phyloP scores from a whole-genome alignment of 1,140 invertebrate genomes.

The Globodera ellingtonae region DNA sequence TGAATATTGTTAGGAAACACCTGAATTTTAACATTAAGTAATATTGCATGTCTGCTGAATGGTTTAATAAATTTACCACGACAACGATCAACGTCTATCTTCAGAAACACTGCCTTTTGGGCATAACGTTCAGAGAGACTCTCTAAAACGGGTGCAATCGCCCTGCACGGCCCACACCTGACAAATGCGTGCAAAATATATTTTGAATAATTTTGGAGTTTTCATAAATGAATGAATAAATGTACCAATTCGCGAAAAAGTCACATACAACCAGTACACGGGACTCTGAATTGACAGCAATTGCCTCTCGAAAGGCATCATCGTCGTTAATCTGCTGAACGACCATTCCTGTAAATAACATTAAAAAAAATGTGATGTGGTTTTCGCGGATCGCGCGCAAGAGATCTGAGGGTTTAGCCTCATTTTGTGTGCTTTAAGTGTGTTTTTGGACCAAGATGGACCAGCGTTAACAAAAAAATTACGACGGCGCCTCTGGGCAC shows the following conservation, averaged over 20 bases:
- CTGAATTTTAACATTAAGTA: conserved; percentile 38
- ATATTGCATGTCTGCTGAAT: conserved; percentile 3
- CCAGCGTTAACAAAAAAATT: too few relatives aligned
- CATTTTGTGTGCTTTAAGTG: too few relatives aligned
- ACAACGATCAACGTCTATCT: conserved; percentile 54
- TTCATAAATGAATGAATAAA: neutral
- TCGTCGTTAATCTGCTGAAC: conserved; percentile 7
- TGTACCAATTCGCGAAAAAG: conserved; percentile 52
- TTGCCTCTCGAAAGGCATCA: neutral
- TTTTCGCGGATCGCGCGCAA: too few relatives aligned
- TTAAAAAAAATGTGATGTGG: too few relatives aligned
- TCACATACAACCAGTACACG: conserved; percentile 45
- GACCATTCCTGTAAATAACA: neutral
- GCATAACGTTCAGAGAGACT: conserved; percentile 42
- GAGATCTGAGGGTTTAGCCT: too few relatives aligned
- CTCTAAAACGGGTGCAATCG: conserved; percentile 54
- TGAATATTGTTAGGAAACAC: conserved; percentile 31
- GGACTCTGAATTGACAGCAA: neutral
- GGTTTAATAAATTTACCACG: conserved; percentile 32
- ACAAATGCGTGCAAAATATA: neutral
- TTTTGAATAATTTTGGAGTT: neutral
- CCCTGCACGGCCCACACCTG: conserved; percentile 51
- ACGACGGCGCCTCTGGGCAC: too few relatives aligned
- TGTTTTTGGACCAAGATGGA: too few relatives aligned
- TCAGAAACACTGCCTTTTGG: conserved; percentile 48